Evolutionary conservation across 2,113 vertebrate genomes (phyloP).

Genomic region (Halichoeres trimaculatus): DNA sequence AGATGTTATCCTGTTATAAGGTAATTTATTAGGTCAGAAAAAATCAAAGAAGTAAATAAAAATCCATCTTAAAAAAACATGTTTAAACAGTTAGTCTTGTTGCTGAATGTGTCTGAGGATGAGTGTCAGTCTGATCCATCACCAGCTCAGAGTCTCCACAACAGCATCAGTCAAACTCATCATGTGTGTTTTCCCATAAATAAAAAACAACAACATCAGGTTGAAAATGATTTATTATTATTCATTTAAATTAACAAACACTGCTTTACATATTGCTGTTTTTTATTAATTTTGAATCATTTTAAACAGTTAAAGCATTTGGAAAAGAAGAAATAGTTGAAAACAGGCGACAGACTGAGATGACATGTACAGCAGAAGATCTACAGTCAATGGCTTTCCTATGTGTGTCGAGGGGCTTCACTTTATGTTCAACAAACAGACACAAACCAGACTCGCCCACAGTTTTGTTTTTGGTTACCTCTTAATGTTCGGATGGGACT

Average conservation of each 20-base stretch:
- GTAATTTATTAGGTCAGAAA: no score
- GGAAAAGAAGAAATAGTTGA: constrained; percentile 77
- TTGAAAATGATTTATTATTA: constrained; percentile 76
- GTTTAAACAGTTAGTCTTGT: no score
- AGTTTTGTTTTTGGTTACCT: constrained; percentile 76
- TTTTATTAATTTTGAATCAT: constrained; percentile 83
- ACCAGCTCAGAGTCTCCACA: no score
- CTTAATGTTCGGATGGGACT: constrained; percentile 36
- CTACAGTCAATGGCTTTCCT: constrained; percentile 84
- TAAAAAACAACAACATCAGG: constrained; percentile 16
- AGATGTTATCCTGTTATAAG: no score
- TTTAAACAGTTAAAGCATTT: constrained; percentile 85
- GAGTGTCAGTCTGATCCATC: no score
- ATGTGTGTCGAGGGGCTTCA: constrained; percentile 74
- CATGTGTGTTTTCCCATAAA: constrained; percentile 14
- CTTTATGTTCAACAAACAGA: constrained; percentile 66
- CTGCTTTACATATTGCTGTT: constrained; percentile 88
- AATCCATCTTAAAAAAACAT: no score
- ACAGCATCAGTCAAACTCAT: no score
- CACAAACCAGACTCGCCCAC: constrained; percentile 65
- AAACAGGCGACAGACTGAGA: constrained; percentile 77
- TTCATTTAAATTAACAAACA: constrained; percentile 88
- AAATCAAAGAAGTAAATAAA: no score
- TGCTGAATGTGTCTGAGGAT: no score
- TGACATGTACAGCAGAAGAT: constrained; percentile 81